Percentiles rank a stretch among this genome's conserved stretches.
These are phyloP conservation scores for Bhutanitis thaidina DNA, from an alignment of 2,888 invertebrate species.

Conservation along the genomic window DNA sequence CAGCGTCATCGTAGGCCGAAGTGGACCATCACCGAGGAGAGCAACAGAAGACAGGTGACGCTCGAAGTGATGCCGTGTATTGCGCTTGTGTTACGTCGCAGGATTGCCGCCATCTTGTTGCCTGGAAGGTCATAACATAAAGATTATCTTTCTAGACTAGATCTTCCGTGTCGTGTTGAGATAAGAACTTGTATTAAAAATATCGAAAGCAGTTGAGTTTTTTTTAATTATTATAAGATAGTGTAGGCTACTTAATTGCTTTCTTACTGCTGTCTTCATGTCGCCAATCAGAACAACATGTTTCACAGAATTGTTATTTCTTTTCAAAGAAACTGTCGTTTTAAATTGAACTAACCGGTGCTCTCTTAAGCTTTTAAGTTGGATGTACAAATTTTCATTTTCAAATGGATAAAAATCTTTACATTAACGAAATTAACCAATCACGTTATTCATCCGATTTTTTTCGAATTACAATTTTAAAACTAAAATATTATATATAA, in stretches of 20 bases:
- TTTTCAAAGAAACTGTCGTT: too few species aligned
- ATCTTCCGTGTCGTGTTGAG: too few species aligned
- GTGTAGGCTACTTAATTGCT: too few species aligned
- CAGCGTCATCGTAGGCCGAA: conserved; percentile 69
- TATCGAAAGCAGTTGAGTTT: too few species aligned
- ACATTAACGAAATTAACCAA: conserved; percentile 6
- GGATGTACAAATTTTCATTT: neutral
- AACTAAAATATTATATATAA: conserved; percentile 9
- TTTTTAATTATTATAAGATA: too few species aligned
- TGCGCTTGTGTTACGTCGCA: conserved; percentile 71
- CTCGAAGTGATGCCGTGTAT: conserved; percentile 71
- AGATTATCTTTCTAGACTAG: too few species aligned
- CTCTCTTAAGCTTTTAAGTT: too few species aligned
- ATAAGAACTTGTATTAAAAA: too few species aligned
- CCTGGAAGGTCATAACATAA: conserved; percentile 44
- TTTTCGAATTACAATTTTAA: conserved; percentile 14
- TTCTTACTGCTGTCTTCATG: too few species aligned
- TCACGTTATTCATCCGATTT: conserved; percentile 5
- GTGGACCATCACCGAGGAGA: conserved; percentile 59
- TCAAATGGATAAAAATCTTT: conserved; percentile 5
- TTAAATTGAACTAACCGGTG: too few species aligned
- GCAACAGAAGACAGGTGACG: conserved; percentile 58
- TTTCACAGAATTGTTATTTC: too few species aligned
- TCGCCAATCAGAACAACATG: too few species aligned
- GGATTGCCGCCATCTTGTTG: conserved; percentile 75